Base-by-base conservation (phyloP, 2,797 vertebrate species). In the Acanthurus leucopareius region DNA sequence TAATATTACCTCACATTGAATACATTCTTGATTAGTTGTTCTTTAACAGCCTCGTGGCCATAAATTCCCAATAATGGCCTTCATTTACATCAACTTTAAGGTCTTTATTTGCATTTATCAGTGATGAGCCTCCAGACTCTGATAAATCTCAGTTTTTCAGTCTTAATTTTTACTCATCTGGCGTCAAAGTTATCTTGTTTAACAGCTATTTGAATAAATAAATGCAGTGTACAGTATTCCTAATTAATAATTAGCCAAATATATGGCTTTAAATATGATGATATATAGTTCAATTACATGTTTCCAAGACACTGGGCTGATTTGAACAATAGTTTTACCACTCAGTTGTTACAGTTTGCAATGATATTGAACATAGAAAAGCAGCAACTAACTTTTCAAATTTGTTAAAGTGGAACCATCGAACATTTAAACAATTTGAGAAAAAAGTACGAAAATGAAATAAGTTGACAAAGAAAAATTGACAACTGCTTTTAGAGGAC, bases 31-130 rank as follows among this genome's bases (percentile, higher is more conserved):
- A 65, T 69, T 70, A 65, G 25, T 32, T 22, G 16, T n/a, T 35
- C 8, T 51, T 61, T 56, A 28, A 54, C 10, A 47, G 15, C 63
- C n/a, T 69, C 17, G 1, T 2, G n/a, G 38, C 20, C 19, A 25
- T 56, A 35, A 28, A 51, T 40, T 77, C 9, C 22, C 48, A 38
- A 17, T 1, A 8, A 47, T 35, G 15, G 59, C 32, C 20, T 73
- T 48, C 48, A 47, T 82, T 75, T 52, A 45, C 40, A 52, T 6
- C 35, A 2, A 63, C 17, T 73, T 53, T 52, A 17, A 11, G n/a
- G n/a, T 57, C 22, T 48, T 68, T 35, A 54, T 73, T 15, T 10
- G 2, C 7, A 3, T 48, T 48, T 48, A 49, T 49, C n/a, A 19
- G 7, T 19, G 7, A 13, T 14, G 52, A 38, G 10, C 5, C 15